These are phyloP conservation scores for Drosophila orosa DNA, from an alignment of 1,140 invertebrate genomes.

Conservation along the genomic window DNA sequence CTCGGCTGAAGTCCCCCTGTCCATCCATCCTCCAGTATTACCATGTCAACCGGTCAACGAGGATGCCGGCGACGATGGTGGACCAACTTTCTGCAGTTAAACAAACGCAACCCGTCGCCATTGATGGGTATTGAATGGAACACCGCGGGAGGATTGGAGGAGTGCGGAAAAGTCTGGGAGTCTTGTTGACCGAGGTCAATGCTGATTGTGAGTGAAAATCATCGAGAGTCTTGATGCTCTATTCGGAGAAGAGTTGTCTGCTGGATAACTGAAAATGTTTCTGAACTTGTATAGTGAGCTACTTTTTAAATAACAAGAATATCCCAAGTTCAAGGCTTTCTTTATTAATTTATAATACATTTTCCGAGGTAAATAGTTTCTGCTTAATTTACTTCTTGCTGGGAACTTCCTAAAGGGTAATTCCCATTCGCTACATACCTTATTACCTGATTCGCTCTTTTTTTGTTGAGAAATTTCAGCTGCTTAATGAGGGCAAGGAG, in stretches of 20 bases:
- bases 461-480: constrained; percentile 52
- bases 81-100: constrained; percentile 59
- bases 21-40: constrained; percentile 34
- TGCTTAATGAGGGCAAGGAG: constrained; percentile 75
- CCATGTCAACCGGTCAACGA: constrained; percentile 36
- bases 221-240: constrained; percentile 31
- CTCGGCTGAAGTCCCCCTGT: background rate
- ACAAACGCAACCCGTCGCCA: constrained; percentile 52
- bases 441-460: constrained; percentile 7
- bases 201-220: constrained; percentile 48
- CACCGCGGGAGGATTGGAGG: constrained; percentile 8
- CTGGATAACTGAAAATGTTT: background rate
- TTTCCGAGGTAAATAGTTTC: background rate
- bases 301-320: background rate
- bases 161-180: background rate
- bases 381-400: background rate
- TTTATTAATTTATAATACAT: no score
- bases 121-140: constrained; percentile 63
- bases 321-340: background rate
- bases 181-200: constrained; percentile 53
- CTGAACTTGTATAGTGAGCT: background rate
- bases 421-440: constrained; percentile 5
- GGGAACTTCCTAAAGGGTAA: constrained; percentile 3
- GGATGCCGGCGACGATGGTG: constrained; percentile 18
- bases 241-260: background rate